These are phyloP conservation scores for Drosophila parvula DNA, from an alignment of 1,140 invertebrate genomes.

Conservation along the genomic window DNA sequence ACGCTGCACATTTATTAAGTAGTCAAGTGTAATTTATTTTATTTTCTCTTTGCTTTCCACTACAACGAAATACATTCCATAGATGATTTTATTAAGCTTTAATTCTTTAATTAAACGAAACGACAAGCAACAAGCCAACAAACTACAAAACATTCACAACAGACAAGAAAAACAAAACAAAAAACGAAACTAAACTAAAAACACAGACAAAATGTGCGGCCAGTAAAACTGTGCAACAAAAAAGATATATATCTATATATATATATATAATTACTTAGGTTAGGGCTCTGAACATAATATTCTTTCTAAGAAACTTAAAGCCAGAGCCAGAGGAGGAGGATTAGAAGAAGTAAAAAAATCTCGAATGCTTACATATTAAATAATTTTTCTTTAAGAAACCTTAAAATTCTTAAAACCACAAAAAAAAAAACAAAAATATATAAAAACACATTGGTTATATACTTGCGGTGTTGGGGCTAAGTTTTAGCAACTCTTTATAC, in stretches of 20 bases:
- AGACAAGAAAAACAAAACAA: conserved; percentile 39
- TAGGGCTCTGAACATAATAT: conserved; percentile 18
- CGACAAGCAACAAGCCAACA: conserved; percentile 20
- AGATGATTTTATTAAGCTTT: conserved; percentile 73
- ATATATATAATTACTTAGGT: conserved; percentile 17
- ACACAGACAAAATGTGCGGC: conserved; percentile 41
- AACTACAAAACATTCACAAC: conserved; percentile 72
- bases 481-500: conserved; percentile 71
- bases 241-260: conserved; percentile 29
- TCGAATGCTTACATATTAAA: conserved; percentile 69
- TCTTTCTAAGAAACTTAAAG: conserved; percentile 13
- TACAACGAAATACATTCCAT: conserved; percentile 71
- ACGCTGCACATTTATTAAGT: conserved; percentile 55
- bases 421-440: neutral
- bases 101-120: conserved; percentile 46
- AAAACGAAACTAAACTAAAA: conserved; percentile 24
- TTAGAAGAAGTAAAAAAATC: conserved; percentile 58
- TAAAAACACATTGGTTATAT: conserved; percentile 61
- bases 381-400: conserved; percentile 63
- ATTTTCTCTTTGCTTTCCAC: conserved; percentile 48
- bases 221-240: conserved; percentile 70
- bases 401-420: conserved; percentile 33
- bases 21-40: conserved; percentile 71
- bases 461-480: conserved; percentile 74
- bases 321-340: conserved; percentile 24